Conservation (phyloP, 2,888 invertebrate genomes). For the Hemaris fuciformis region DNA sequence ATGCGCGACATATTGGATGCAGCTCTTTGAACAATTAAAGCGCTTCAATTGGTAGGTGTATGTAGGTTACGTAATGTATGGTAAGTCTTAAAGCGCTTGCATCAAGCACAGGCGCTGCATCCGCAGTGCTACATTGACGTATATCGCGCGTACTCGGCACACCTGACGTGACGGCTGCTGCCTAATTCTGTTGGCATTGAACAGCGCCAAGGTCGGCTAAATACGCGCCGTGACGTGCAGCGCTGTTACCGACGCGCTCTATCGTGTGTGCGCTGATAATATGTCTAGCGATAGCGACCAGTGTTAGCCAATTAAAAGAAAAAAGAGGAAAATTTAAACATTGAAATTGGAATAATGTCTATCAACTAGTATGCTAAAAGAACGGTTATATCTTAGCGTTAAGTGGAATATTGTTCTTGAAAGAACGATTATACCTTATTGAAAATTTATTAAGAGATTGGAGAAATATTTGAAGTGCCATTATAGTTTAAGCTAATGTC, state of each 20-base stretch:
- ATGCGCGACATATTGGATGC: background rate
- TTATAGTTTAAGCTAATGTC: too few species aligned
- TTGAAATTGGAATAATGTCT: too few species aligned
- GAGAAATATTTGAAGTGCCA: too few species aligned
- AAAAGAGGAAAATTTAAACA: too few species aligned
- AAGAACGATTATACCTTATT: too few species aligned
- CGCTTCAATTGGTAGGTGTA: too few species aligned
- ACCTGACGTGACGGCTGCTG: conserved; percentile 38
- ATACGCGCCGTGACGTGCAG: conserved; percentile 66
- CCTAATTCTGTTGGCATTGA: conserved; percentile 74
- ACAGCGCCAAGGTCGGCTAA: conserved; percentile 68
- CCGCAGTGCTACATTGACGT: conserved; percentile 36
- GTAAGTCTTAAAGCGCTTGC: background rate
- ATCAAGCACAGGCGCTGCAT: background rate
- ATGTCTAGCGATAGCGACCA: background rate
- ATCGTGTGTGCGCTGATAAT: conserved; percentile 21
- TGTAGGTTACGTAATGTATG: background rate
- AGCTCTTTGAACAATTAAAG: too few species aligned
- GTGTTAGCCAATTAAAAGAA: too few species aligned
- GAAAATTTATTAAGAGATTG: too few species aligned
- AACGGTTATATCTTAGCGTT: too few species aligned
- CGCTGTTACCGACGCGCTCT: conserved; percentile 21
- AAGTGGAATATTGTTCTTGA: too few species aligned
- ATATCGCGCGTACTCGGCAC: conserved; percentile 43
- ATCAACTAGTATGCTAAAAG: too few species aligned